phyloP scores from a whole-genome alignment of 2,113 vertebrate genomes.

The Epinephelus fuscoguttatus region DNA sequence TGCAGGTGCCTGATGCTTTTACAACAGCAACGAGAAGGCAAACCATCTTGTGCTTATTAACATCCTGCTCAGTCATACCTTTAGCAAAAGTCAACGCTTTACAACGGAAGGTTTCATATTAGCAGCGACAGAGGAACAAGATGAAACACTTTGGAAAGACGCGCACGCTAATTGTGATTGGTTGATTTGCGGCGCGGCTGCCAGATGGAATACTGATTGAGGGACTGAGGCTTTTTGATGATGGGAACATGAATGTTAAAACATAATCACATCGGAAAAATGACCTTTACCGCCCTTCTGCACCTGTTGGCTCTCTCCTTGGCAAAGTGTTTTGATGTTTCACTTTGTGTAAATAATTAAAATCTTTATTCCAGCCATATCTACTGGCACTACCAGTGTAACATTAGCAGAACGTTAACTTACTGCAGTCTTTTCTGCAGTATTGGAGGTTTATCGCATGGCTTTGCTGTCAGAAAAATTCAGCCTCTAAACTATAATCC shows the following conservation, averaged over 20 bases:
- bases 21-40: conserved; percentile 39
- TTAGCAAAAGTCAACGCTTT: conserved; percentile 19
- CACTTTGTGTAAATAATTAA: conserved; percentile 56
- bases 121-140: conserved; percentile 40
- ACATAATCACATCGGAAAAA: conserved; percentile 50
- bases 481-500: conserved; percentile 25
- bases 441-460: background rate
- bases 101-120: conserved; percentile 35
- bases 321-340: conserved; percentile 60
- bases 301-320: conserved; percentile 57
- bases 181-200: conserved; percentile 54
- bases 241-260: conserved; percentile 51
- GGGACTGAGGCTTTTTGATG: conserved; percentile 52
- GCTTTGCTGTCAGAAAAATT: conserved; percentile 29
- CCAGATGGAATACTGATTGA: conserved; percentile 57
- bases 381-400: conserved; percentile 9
- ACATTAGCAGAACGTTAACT: conserved; percentile 28
- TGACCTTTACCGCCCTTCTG: conserved; percentile 56
- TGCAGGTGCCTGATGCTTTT: conserved; percentile 14
- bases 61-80: conserved; percentile 15
- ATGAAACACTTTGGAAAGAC: conserved; percentile 59
- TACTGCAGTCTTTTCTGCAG: conserved; percentile 30
- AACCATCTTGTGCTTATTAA: conserved; percentile 31
- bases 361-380: conserved; percentile 30
- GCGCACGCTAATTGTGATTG: conserved; percentile 57